Evolutionary conservation across 2,113 vertebrate species (phyloP), one percentile per base, ranked within the genome.

Genomic region (Aptenodytes patagonicus): DNA sequence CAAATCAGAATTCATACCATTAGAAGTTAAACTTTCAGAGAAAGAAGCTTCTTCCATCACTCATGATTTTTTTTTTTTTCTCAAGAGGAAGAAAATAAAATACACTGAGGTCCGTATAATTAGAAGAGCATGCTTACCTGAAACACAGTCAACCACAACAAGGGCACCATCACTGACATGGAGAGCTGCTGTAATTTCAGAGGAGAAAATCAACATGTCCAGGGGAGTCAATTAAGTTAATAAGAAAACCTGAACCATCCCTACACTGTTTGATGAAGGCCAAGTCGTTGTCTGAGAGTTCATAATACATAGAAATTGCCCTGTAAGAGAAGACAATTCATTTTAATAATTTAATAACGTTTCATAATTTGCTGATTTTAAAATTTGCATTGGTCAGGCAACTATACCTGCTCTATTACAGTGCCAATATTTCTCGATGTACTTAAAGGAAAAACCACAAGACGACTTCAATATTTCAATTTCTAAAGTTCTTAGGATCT

Each of bases 181-280:
- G 61, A 98, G 87, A 57, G 96, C 78, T 49, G 94, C 97, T 62
- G 93, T 95, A 96, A 97, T 97, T 96, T 98, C 97, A 40, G 98
- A 98, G 68, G 90, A 98, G 93, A 98, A 98, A 98, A 92, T 96
- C 62, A 40, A 96, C 84, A 26, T 90, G 95, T 80, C 93, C 95
- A 7, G 92, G 95, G 31, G 94, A 98, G 62, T 96, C 96, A 46
- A 96, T 97, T 85, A 97, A 97, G 77, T 97, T 97, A 93, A 90
- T 95, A 80, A 98, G 95, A 95, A 97, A 98, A 70, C 89, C 88
- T 54, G 89, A 92, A 60, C 88, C 88, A 76, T 91, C 95, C 75
- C 93, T 97, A 70, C 75, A 66, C 40, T 96, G 92, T 80, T 97
- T 97, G 90, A 97, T 97, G 82, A 97, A 97, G 88, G 87, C 92